Evolutionary conservation across 2,888 invertebrate genomes (phyloP), one percentile per base, ranked within the genome.

Genomic region (Vandiemenella viatica): DNA sequence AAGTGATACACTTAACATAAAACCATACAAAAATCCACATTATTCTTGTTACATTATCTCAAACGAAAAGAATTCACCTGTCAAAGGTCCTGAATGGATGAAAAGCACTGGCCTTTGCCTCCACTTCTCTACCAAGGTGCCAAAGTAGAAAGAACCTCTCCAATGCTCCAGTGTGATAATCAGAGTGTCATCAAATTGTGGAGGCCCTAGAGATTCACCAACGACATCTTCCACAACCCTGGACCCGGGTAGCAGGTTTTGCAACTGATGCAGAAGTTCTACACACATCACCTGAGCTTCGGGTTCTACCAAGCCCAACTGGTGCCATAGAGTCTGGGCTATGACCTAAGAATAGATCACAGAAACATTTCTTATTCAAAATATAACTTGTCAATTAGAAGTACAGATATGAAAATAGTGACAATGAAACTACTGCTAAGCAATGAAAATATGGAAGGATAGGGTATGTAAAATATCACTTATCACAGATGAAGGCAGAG

Each of bases 111-210:
- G 71, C 68, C 58, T 67, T 68, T 8, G 66, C 64, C 51, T 74
- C 75, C 20, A 80, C 70, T 57, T 84, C 83, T 46, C 86, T 65
- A 1, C 85, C 83, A 22, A 86, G 67, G 64, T 87, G 83, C 85
- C 86, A 87, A 10, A 88, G 66, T 7, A 77, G 67, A 8, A 76
- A 70, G 60, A 82, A 82, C 57, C 77, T 72, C 58, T 76, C 75
- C 56, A 79, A 75, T 21, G 76, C 73, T 53, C 74, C 74, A n/a
- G 77, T 68, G 50, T 66, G 67, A 44, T 62, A 63, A 38, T 56
- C 56, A 13, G 53, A 10, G 13, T 15, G 15, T 38, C 38, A 15
- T 15, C 13, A 38, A 16, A 8, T n/a, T 38, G 38, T 5, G 38
- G 15, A 10, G 17, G 16, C 15, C 16, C 22, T n/a, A 75, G 60